Evolutionary conservation across 2,113 vertebrate genomes (phyloP).

Genomic region (Actinemys pallida): DNA sequence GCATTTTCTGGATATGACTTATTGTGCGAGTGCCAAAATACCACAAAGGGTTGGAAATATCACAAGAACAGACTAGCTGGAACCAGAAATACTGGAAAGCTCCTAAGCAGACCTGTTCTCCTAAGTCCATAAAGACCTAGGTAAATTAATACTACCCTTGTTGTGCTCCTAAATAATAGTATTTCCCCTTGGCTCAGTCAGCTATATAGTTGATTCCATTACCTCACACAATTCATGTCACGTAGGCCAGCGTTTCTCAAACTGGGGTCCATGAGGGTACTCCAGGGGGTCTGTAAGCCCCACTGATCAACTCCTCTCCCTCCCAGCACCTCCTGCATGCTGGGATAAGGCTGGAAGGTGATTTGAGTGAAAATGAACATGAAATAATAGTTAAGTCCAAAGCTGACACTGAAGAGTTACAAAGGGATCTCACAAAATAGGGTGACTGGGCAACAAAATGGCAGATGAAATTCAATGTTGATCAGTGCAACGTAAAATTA

Average conservation of each 20-base stretch:
- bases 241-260: background rate
- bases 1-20: background rate
- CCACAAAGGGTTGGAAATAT: background rate
- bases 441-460: too few relatives aligned
- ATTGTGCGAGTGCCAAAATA: background rate
- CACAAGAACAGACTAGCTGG: background rate
- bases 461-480: too few relatives aligned
- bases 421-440: too few relatives aligned
- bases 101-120: background rate
- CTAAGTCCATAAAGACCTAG: background rate
- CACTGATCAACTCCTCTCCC: too few relatives aligned
- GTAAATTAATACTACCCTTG: background rate
- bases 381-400: too few relatives aligned
- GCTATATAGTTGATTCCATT: background rate
- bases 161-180: background rate
- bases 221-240: background rate
- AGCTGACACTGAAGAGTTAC: too few relatives aligned
- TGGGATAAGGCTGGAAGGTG: too few relatives aligned
- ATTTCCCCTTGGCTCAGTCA: background rate
- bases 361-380: too few relatives aligned
- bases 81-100: background rate
- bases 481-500: too few relatives aligned
- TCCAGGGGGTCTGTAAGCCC: too few relatives aligned
- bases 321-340: too few relatives aligned
- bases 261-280: too few relatives aligned